Conservation (phyloP, 2,113 vertebrate species). For the Xenopus laevis region DNA sequence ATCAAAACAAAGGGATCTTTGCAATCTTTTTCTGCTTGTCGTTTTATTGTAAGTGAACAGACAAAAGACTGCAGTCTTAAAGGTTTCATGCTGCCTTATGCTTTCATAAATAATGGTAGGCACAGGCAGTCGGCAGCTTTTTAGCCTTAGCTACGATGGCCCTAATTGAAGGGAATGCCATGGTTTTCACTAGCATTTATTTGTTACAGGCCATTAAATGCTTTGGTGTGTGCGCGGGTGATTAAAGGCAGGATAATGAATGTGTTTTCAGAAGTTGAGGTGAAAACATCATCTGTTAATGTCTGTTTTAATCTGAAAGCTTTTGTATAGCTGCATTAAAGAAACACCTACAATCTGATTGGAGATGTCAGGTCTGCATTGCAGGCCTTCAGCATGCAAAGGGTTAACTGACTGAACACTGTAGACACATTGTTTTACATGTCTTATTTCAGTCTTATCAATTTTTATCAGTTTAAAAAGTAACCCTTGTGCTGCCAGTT, state of each 20-base stretch:
- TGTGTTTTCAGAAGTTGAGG: no score
- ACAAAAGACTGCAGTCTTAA: neutral
- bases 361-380: constrained; percentile 32
- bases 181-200: neutral
- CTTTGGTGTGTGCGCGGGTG: no score
- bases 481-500: neutral
- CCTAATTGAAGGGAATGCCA: neutral
- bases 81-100: neutral
- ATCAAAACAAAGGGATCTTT: neutral
- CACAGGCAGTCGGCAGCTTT: neutral
- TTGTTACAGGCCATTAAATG: no score
- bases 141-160: neutral
- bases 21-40: neutral
- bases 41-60: neutral
- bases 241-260: no score
- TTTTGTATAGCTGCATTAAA: neutral
- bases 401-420: constrained; percentile 5
- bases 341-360: constrained; percentile 19
- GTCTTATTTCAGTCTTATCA: neutral
- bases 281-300: no score
- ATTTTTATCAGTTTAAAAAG: neutral
- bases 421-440: neutral
- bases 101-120: neutral
- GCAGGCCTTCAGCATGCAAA: constrained; percentile 12
- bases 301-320: no score